Base-by-base conservation (phyloP, 2,797 vertebrate species). In the Neomorphus geoffroyi region DNA sequence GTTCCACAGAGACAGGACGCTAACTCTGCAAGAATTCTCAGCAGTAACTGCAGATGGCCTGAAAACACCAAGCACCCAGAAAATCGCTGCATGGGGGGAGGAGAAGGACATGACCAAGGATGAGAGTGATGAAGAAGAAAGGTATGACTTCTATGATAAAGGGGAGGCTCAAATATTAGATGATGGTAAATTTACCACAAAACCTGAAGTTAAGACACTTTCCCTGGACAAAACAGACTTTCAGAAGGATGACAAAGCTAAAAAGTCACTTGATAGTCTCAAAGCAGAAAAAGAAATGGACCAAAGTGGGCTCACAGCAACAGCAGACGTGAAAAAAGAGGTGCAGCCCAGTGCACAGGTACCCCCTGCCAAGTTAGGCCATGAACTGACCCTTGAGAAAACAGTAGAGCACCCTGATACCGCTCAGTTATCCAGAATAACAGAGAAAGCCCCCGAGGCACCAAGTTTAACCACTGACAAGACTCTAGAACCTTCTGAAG, bases 91-190 rank as follows among this genome's bases (percentile, higher is more conserved):
- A 0, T 96, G 96, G 88, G 95, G 64, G 12, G 96, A 97, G 73
- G 97, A 97, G 61, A 97, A 96, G 92, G 97, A 90, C 64, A 69
- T 86, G 75, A 95, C 93, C 22, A 97, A 95, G 37, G 95, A 97
- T 65, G 97, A 97, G 81, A 97, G 94, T 4, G 93, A 96, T 21
- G 97, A 97, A 61, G 96, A 96, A 69, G 95, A 94, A 69, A 95
- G 93, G 15, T 94, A 86, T 9, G 67, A 86, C 14, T 80, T 86
- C 30, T 93, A 21, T 64, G 92, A 90, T 53, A 93, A 75, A 69
- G 95, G 94, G 17, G 97, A 96, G 48, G 67, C 79, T 88, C 60
- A 0, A 60, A 18, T 93, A 80, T 58, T 96, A 86, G 97, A 92
- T 73, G 96, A 95, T 78, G 82, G 91, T 58, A 97, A 96, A 82